A percentile compares a stretch with the other conserved stretches of the same genome.
phyloP scores from a whole-genome alignment of 2,797 vertebrate genomes.

The Siniperca obscura region DNA sequence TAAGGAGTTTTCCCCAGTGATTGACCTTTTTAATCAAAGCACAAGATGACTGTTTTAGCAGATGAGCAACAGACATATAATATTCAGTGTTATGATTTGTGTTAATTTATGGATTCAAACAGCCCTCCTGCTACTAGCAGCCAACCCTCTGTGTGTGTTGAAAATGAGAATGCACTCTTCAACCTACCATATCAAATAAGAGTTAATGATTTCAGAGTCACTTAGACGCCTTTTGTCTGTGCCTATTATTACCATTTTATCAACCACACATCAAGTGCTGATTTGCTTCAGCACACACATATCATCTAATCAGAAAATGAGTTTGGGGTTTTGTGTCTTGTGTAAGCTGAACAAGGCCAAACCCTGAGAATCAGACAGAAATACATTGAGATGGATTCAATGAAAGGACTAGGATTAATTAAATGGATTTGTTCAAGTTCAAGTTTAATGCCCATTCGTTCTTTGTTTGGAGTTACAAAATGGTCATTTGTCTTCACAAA shows the following conservation, averaged over 20 bases:
- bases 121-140: neutral
- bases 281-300: constrained; percentile 32
- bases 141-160: neutral
- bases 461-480: neutral
- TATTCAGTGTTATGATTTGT: constrained; percentile 21
- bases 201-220: constrained; percentile 26
- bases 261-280: constrained; percentile 10
- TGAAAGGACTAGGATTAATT: constrained; percentile 10
- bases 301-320: constrained; percentile 33
- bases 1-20: neutral
- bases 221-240: constrained; percentile 40
- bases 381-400: constrained; percentile 1
- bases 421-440: neutral
- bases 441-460: neutral
- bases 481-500: neutral
- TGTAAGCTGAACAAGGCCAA: neutral
- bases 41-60: neutral
- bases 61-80: constrained; percentile 2
- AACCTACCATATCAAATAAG: constrained; percentile 21
- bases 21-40: constrained; percentile 13
- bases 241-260: constrained; percentile 35
- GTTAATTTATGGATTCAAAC: constrained; percentile 9
- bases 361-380: neutral
- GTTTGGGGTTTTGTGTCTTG: neutral
- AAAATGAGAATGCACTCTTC: constrained; percentile 18